A percentile compares a stretch with the other conserved stretches of the same genome.
These are phyloP conservation scores for Mola mola DNA, from an alignment of 2,113 vertebrate species.

Conservation along the genomic window DNA sequence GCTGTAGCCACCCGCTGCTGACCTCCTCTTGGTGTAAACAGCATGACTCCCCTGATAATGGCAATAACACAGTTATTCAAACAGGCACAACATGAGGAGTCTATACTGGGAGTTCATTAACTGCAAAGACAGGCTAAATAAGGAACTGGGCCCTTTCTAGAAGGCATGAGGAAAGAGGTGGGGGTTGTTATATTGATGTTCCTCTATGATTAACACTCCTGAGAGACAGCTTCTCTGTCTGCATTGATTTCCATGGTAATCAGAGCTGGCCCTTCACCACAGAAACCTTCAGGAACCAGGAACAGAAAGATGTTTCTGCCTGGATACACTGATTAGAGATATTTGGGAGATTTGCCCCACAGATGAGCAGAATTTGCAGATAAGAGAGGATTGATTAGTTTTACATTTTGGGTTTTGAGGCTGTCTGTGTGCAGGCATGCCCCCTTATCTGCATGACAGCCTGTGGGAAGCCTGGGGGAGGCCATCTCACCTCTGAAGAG, in stretches of 20 bases:
- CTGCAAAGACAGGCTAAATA: constrained; percentile 55
- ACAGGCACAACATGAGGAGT: constrained; percentile 39
- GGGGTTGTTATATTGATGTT: constrained; percentile 49
- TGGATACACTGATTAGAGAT: constrained; percentile 28
- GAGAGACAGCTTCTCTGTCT: constrained; percentile 37
- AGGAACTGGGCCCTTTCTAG: constrained; percentile 46
- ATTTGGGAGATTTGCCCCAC: constrained; percentile 26
- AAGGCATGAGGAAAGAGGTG: constrained; percentile 16
- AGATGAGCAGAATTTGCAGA: constrained; percentile 15
- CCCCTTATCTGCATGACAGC: constrained; percentile 38
- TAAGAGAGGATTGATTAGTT: constrained; percentile 41
- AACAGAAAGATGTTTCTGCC: constrained; percentile 23
- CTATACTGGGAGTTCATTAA: constrained; percentile 56
- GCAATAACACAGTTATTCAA: constrained; percentile 48
- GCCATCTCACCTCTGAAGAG: constrained; percentile 5
- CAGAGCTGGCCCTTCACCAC: constrained; percentile 17
- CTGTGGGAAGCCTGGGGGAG: constrained; percentile 8
- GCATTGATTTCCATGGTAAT: constrained; percentile 60
- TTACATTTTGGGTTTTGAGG: constrained; percentile 36
- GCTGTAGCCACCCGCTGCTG: not conserved
- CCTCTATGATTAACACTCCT: constrained; percentile 57
- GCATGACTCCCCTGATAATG: constrained; percentile 28
- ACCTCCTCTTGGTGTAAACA: constrained; percentile 41
- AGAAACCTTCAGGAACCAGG: constrained; percentile 15
- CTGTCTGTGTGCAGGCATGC: constrained; percentile 10